phyloP scores from a whole-genome alignment of 2,797 vertebrate genomes.

The Aplochiton taeniatus region DNA sequence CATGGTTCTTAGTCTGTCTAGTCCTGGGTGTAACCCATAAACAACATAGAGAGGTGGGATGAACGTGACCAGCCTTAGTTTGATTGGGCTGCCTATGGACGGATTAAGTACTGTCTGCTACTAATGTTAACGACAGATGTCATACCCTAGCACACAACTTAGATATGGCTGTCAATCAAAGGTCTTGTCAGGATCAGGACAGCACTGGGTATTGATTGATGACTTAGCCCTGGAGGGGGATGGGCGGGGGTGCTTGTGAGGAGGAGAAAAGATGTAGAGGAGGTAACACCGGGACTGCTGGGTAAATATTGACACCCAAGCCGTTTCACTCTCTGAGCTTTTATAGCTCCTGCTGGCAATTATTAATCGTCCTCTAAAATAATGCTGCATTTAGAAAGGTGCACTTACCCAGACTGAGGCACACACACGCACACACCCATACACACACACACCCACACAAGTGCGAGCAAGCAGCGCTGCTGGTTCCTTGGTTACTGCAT shows the following conservation, averaged over 20 bases:
- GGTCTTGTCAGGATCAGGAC: too few relatives aligned
- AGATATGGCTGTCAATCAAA: background rate
- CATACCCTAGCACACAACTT: background rate
- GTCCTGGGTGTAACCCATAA: too few relatives aligned
- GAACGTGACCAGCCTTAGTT: too few relatives aligned
- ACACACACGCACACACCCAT: conserved; percentile 2
- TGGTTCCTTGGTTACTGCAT: conserved; percentile 38
- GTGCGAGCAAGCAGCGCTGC: background rate
- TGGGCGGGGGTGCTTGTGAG: background rate
- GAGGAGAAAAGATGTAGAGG: background rate
- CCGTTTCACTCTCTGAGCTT: conserved; percentile 35
- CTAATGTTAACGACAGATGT: too few relatives aligned
- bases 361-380: conserved; percentile 54
- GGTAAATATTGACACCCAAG: conserved; percentile 56
- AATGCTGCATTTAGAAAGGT: conserved; percentile 25
- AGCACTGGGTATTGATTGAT: too few relatives aligned
- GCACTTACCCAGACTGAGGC: background rate
- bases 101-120: too few relatives aligned
- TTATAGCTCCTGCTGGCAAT: conserved; percentile 51
- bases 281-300: conserved; percentile 14
- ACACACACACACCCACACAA: conserved; percentile 1
- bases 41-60: too few relatives aligned
- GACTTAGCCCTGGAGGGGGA: background rate
- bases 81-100: too few relatives aligned
- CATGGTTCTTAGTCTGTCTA: too few relatives aligned